phyloP scores from a whole-genome alignment of 2,113 vertebrate genomes.

The Pachyramphus minor region DNA sequence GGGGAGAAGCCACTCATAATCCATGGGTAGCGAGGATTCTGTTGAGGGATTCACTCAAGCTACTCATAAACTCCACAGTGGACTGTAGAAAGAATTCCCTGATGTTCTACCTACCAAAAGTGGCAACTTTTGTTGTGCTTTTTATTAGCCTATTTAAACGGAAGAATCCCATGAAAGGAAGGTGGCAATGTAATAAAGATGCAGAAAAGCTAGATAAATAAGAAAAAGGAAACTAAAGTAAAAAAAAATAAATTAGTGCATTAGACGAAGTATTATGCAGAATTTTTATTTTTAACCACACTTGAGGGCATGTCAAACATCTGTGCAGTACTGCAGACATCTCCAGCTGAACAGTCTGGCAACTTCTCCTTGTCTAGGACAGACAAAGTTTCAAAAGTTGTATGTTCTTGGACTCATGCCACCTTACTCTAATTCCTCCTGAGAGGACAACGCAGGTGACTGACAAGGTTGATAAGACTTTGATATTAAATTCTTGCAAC shows the following conservation, averaged over 20 bases:
- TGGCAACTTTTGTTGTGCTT: neutral
- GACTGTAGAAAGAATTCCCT: neutral
- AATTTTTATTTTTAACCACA: neutral
- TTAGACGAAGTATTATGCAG: neutral
- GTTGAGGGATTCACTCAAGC: neutral
- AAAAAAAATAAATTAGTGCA: neutral
- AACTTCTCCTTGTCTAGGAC: neutral
- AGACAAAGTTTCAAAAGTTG: neutral
- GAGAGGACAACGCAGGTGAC: neutral
- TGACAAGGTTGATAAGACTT: conserved; percentile 14
- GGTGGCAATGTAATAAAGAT: neutral
- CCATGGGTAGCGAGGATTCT: fast-evolving
- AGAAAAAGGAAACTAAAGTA: neutral
- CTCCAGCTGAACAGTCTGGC: conserved; percentile 21
- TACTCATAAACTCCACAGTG: neutral
- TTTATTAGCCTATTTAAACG: neutral
- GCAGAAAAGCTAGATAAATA: neutral
- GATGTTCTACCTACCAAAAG: neutral
- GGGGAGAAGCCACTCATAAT: neutral
- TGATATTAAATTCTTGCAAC: neutral
- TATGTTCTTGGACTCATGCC: neutral
- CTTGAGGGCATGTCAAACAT: neutral
- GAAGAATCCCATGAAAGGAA: neutral
- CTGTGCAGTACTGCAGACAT: neutral
- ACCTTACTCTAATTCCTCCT: neutral